Conservation (phyloP, 2,113 vertebrate genomes). For the Tursiops truncatus region DNA sequence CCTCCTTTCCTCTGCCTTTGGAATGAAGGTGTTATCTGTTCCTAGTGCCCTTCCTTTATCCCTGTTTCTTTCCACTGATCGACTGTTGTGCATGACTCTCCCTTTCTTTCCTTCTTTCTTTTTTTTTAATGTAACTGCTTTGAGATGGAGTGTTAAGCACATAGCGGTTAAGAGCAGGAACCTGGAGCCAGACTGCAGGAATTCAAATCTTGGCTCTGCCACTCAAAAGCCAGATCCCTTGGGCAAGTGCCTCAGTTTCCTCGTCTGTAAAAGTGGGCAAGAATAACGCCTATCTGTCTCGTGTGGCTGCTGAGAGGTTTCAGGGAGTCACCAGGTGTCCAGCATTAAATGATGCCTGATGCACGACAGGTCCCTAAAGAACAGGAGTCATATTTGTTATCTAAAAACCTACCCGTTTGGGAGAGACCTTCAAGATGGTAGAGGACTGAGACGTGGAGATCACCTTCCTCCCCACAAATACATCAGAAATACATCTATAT, state of each 20-base stretch:
- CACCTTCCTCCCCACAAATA: no score
- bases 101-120: background rate
- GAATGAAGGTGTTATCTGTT: background rate
- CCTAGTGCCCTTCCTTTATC: background rate
- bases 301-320: background rate
- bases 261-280: background rate
- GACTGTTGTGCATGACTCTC: background rate
- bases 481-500: no score
- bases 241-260: background rate
- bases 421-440: no score
- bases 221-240: background rate
- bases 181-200: background rate
- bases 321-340: background rate
- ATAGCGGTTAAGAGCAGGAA: background rate
- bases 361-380: background rate
- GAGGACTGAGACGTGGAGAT: no score
- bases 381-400: no score
- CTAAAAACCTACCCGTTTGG: background rate
- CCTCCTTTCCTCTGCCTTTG: background rate
- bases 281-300: rapidly evolving
- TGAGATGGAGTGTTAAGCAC: background rate
- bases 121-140: background rate
- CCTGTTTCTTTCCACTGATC: background rate
- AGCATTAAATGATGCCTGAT: background rate
- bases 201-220: background rate